A percentile compares a stretch with the other conserved stretches of the same genome.
Conservation (phyloP, 1,140 invertebrate genomes). For the Limonius californicus region DNA sequence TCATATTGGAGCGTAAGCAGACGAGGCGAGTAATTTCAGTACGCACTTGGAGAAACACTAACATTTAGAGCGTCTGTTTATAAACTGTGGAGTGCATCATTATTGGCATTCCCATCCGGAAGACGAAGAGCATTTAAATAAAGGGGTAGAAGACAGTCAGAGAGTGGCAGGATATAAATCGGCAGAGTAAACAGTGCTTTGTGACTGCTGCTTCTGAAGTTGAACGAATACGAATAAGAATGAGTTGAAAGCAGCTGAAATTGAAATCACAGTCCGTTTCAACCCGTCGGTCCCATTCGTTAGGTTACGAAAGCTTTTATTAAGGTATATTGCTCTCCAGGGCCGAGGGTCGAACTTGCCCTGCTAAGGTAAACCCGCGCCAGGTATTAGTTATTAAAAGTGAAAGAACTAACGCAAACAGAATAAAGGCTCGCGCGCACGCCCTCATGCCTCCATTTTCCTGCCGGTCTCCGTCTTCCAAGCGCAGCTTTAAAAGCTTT, state of each 20-base stretch:
- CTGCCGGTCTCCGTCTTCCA: neutral
- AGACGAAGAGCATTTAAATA: conserved; percentile 24
- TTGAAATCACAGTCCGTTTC: conserved; percentile 30
- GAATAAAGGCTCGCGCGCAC: neutral
- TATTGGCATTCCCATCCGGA: conserved; percentile 11
- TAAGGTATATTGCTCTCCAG: conserved; percentile 9
- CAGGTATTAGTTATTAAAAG: conserved; percentile 10
- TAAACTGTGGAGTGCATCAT: conserved; percentile 4
- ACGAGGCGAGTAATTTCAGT: neutral
- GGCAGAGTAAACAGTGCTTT: conserved; percentile 30
- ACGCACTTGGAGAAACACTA: neutral
- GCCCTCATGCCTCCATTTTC: neutral
- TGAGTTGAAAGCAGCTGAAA: conserved; percentile 28
- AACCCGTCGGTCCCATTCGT: conserved; percentile 17
- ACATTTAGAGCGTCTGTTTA: neutral
- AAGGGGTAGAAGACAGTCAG: conserved; percentile 23
- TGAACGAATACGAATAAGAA: conserved; percentile 32
- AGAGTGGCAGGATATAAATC: conserved; percentile 29
- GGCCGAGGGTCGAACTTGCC: neutral
- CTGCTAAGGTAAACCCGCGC: neutral
- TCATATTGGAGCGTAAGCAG: neutral
- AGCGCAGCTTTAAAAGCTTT: neutral
- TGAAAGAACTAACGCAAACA: conserved; percentile 4
- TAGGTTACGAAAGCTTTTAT: conserved; percentile 13
- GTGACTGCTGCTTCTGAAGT: conserved; percentile 25